These are phyloP conservation scores for Chaetops frenatus DNA, from an alignment of 2,113 vertebrate genomes.

Conservation along the genomic window DNA sequence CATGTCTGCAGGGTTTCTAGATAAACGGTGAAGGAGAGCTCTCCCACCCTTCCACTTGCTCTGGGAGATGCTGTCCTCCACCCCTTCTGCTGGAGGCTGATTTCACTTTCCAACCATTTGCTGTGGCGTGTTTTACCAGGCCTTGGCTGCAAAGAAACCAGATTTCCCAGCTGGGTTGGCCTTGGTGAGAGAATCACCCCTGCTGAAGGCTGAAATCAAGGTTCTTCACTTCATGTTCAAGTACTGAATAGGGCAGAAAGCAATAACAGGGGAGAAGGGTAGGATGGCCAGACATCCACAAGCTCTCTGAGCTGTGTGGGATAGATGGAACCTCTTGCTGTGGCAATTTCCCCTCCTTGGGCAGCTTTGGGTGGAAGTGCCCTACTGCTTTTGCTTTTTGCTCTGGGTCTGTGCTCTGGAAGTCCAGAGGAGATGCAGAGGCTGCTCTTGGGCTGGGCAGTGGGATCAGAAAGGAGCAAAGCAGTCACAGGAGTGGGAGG, in stretches of 20 bases:
- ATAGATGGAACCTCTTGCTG: too few species aligned
- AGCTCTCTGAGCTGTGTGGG: rapidly evolving
- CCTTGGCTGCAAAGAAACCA: background rate
- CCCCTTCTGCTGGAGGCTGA: background rate
- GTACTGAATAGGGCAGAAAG: background rate
- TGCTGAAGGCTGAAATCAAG: background rate
- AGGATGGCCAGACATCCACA: background rate
- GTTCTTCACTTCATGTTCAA: background rate
- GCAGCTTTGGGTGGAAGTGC: background rate
- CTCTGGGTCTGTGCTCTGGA: background rate
- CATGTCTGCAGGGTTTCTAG: background rate
- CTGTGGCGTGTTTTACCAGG: background rate
- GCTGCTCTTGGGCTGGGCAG: background rate
- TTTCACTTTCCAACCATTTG: background rate
- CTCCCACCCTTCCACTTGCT: background rate
- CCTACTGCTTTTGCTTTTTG: background rate
- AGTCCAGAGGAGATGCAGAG: background rate
- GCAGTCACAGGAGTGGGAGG: background rate
- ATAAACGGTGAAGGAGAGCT: background rate
- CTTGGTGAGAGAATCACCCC: background rate
- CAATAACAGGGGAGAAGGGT: rapidly evolving
- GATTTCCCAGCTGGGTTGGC: background rate
- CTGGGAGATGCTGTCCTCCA: rapidly evolving
- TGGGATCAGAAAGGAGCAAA: background rate
- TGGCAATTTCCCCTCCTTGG: background rate